Percentiles rank a stretch among this genome's conserved stretches.
Evolutionary conservation across 2,797 vertebrate species (phyloP).

Genomic region (Chrysocyon brachyurus): DNA sequence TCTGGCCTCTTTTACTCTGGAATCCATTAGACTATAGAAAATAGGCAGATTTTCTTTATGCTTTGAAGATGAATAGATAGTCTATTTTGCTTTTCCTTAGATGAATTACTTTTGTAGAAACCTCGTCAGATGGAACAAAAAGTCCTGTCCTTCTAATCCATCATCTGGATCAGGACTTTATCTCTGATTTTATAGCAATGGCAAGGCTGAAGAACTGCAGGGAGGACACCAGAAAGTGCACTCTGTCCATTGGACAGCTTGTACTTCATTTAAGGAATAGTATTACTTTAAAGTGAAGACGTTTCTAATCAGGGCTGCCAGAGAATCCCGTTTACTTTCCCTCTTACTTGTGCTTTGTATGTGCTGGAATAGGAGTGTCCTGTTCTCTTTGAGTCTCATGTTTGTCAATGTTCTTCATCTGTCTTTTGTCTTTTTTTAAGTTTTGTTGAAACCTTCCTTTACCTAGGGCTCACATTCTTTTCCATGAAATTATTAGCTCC

Average conservation of each 20-base stretch:
- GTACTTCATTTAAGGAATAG: background rate
- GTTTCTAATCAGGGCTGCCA: background rate
- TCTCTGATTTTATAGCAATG: background rate
- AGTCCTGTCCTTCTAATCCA: background rate
- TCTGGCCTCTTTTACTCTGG: background rate
- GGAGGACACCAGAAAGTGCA: background rate
- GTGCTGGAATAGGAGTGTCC: background rate
- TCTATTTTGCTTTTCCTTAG: slow-evolving; percentile 41
- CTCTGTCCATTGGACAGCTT: background rate
- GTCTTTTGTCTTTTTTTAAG: slow-evolving; percentile 33
- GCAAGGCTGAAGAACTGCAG: background rate
- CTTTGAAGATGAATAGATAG: background rate
- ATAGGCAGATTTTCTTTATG: background rate
- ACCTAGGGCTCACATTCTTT: background rate
- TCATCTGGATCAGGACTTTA: background rate
- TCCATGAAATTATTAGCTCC: slow-evolving; percentile 8
- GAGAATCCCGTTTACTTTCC: background rate
- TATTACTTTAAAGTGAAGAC: background rate
- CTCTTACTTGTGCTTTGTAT: background rate
- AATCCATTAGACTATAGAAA: background rate
- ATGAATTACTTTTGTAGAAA: slow-evolving; percentile 27
- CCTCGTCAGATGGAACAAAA: background rate
- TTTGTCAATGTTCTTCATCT: slow-evolving; percentile 13
- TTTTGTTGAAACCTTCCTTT: background rate
- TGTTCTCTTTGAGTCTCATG: background rate